phyloP scores from a whole-genome alignment of 1,140 invertebrate species.

The Tribolium madens region DNA sequence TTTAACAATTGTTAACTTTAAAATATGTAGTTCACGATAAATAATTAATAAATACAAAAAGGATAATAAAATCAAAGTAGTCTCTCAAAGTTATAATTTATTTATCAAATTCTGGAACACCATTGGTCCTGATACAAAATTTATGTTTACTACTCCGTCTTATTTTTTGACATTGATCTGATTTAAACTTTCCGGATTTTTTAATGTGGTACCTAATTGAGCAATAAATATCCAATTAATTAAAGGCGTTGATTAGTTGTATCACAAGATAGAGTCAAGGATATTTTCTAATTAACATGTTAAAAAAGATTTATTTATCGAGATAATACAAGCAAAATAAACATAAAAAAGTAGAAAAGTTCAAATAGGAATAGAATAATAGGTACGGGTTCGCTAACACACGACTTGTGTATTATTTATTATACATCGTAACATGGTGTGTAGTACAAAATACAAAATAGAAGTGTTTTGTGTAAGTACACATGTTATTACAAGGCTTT shows the following conservation, averaged over 20 bases:
- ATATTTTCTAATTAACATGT: neutral
- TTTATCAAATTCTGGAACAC: too few species aligned
- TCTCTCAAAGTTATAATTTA: too few species aligned
- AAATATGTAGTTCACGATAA: too few species aligned
- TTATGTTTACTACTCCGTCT: too few species aligned
- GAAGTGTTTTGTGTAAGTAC: neutral
- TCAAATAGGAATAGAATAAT: neutral
- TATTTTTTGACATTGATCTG: neutral
- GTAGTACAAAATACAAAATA: neutral
- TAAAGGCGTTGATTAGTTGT: neutral
- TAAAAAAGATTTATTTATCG: neutral
- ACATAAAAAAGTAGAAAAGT: neutral
- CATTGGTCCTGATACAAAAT: too few species aligned
- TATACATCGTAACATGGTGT: constrained; percentile 5
- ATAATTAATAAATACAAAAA: too few species aligned
- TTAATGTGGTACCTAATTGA: neutral
- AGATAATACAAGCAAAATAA: neutral
- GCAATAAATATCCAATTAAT: neutral
- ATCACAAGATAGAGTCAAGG: neutral
- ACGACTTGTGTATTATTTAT: neutral
- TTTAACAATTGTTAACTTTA: too few species aligned
- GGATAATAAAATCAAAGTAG: too few species aligned
- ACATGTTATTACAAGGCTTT: neutral
- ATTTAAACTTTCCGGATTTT: neutral
- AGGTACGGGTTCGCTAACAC: neutral